Conservation (phyloP, 2,113 vertebrate species). For the Gymnobelideus leadbeateri region DNA sequence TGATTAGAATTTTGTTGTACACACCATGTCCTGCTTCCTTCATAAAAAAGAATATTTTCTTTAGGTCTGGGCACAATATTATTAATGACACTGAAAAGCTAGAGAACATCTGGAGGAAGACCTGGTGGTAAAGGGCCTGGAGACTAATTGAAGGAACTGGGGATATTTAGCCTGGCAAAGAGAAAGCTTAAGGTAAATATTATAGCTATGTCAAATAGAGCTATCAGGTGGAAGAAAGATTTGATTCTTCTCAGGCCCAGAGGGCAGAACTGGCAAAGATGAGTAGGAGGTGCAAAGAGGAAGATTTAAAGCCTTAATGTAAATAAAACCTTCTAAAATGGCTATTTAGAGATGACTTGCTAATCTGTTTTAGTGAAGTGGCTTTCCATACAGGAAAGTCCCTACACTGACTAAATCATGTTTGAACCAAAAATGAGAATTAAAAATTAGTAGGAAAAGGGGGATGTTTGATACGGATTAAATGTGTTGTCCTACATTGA, state of each 20-base stretch:
- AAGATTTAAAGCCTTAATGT: background rate
- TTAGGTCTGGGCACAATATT: background rate
- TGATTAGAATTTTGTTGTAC: background rate
- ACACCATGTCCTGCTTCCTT: background rate
- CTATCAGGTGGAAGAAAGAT: background rate
- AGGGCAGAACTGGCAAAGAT: background rate
- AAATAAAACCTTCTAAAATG: background rate
- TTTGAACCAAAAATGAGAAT: background rate
- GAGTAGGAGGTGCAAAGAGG: background rate
- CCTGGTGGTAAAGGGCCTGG: background rate
- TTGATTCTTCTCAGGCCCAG: background rate
- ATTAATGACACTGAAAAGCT: background rate
- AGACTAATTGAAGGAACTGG: background rate
- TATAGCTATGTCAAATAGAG: background rate
- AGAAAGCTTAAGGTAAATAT: conserved; percentile 6
- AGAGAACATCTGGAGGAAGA: background rate
- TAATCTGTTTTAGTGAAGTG: background rate
- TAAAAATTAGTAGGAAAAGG: background rate
- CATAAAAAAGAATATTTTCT: background rate
- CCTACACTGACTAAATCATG: background rate
- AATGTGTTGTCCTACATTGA: background rate
- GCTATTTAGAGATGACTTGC: background rate
- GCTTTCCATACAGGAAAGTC: background rate
- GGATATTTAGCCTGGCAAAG: background rate
- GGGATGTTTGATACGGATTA: conserved; percentile 15